These are phyloP conservation scores for Cosmia trapezina DNA, from an alignment of 2,888 invertebrate species.

Conservation along the genomic window DNA sequence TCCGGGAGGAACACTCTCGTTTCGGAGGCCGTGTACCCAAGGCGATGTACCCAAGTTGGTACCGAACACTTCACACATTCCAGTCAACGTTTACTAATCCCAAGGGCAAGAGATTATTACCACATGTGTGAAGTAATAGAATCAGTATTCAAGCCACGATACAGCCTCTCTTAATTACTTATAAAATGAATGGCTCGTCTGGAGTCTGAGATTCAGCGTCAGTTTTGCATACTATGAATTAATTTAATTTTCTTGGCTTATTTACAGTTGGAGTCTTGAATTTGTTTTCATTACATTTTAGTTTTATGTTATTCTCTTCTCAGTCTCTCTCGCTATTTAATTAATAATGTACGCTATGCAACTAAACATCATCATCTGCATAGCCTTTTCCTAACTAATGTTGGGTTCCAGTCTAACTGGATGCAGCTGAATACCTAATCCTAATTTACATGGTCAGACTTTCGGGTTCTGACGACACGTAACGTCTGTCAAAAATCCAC, in stretches of 20 bases:
- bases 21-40: too few species aligned
- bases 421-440: too few species aligned
- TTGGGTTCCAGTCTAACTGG: too few species aligned
- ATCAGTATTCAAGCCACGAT: conserved; percentile 44
- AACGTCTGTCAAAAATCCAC: too few species aligned
- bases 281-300: conserved; percentile 25
- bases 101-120: conserved; percentile 33
- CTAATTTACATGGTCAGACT: too few species aligned
- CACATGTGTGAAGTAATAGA: conserved; percentile 31
- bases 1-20: too few species aligned
- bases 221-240: conserved; percentile 54
- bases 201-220: conserved; percentile 28
- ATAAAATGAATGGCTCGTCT: conserved; percentile 47
- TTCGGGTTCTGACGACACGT: too few species aligned
- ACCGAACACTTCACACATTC: conserved; percentile 12
- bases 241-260: conserved; percentile 42
- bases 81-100: conserved; percentile 21
- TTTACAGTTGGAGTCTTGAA: conserved; percentile 12
- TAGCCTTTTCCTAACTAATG: too few species aligned
- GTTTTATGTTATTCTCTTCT: neutral
- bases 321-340: neutral
- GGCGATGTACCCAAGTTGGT: neutral
- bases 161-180: conserved; percentile 50
- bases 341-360: neutral
- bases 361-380: too few species aligned